These are phyloP conservation scores for Ganaspis sp. DNA, from an alignment of 1,140 invertebrate genomes.

Conservation along the genomic window DNA sequence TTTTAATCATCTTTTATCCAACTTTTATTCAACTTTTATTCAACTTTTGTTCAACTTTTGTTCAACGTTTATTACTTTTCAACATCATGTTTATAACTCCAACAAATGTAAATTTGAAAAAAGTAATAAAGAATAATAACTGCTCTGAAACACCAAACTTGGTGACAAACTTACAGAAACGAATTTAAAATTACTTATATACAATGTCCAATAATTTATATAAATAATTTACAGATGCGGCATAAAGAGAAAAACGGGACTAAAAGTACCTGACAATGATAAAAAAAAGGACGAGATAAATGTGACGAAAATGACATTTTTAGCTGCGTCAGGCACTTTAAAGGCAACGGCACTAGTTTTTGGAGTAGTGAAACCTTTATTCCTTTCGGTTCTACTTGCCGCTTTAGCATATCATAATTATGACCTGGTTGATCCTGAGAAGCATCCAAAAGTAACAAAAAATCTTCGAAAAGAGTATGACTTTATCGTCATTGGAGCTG, in stretches of 20 bases:
- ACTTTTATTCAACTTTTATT: too few species aligned
- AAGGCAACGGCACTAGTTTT: conserved; percentile 83
- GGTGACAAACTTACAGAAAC: too few species aligned
- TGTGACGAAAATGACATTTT: conserved; percentile 58
- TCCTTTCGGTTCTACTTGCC: conserved; percentile 86
- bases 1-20: too few species aligned
- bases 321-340: conserved; percentile 79
- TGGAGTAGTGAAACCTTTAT: conserved; percentile 83
- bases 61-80: too few species aligned
- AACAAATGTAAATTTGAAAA: too few species aligned
- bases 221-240: background rate
- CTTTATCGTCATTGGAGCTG: conserved; percentile 88
- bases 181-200: too few species aligned
- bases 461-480: conserved; percentile 84
- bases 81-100: too few species aligned
- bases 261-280: background rate
- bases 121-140: too few species aligned
- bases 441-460: conserved; percentile 82
- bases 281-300: background rate
- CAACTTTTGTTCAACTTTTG: too few species aligned
- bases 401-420: conserved; percentile 90
- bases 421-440: conserved; percentile 90
- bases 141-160: too few species aligned
- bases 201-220: background rate
- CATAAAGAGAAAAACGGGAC: background rate